phyloP scores from a whole-genome alignment of 1,140 invertebrate genomes.

The Drosophila suzukii region DNA sequence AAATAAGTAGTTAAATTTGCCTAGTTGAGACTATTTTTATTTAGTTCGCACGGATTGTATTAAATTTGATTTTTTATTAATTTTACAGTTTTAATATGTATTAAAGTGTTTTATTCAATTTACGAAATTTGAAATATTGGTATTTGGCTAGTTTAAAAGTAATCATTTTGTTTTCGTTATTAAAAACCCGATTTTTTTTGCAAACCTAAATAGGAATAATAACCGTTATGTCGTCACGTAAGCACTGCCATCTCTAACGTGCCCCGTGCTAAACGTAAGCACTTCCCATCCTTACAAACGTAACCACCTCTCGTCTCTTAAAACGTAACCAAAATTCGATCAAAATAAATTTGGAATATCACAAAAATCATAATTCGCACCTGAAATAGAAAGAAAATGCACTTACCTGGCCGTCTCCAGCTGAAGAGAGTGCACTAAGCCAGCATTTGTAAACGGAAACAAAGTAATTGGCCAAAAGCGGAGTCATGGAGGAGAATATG shows the following conservation, averaged over 20 bases:
- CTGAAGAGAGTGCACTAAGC: constrained; percentile 33
- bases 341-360: constrained; percentile 45
- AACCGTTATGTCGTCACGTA: neutral
- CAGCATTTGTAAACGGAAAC: constrained; percentile 7
- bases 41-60: no score
- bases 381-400: constrained; percentile 26
- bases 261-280: neutral
- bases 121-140: no score
- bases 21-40: no score
- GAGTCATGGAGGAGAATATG: constrained; percentile 80
- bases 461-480: constrained; percentile 24
- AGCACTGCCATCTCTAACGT: neutral
- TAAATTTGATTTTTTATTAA: no score
- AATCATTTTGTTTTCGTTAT: no score
- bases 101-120: no score
- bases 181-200: neutral
- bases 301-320: constrained; percentile 1
- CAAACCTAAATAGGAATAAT: neutral
- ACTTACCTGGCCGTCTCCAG: constrained; percentile 8
- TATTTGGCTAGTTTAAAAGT: no score
- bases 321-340: constrained; percentile 29
- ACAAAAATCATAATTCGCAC: constrained; percentile 16
- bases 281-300: constrained; percentile 2
- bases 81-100: no score
- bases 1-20: no score